Evolutionary conservation across 2,113 vertebrate genomes (phyloP).

Genomic region (Microcebus tavaratra): DNA sequence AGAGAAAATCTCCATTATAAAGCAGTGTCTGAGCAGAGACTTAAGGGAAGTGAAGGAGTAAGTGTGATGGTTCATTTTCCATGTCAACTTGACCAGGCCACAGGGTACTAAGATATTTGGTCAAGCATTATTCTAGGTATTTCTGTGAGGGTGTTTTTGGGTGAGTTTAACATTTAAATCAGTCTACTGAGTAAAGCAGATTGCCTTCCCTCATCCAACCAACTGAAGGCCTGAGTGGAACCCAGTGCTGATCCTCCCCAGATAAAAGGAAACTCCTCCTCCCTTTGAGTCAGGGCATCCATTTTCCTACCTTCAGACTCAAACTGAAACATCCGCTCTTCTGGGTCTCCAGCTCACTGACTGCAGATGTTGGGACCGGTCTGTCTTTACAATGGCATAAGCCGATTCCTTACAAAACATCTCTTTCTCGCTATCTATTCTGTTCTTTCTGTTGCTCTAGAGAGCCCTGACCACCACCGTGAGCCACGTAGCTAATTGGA

Average conservation of each 20-base stretch:
- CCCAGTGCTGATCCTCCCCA: not conserved
- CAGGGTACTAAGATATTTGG: not conserved
- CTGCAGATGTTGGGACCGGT: not conserved
- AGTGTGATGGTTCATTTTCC: not conserved
- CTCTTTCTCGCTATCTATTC: not conserved
- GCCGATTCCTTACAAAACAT: not conserved
- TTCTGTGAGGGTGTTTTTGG: not conserved
- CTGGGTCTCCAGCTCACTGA: not conserved
- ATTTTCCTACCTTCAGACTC: not conserved
- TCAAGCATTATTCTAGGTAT: not conserved
- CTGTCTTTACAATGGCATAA: not conserved
- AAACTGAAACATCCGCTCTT: not conserved
- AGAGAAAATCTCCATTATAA: not conserved
- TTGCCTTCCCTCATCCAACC: not conserved
- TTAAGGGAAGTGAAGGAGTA: not conserved
- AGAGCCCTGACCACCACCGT: not conserved
- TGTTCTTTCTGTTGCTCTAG: not conserved
- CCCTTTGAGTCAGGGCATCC: not conserved
- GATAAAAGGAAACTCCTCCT: not conserved
- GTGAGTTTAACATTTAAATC: not conserved
- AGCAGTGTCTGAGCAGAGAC: not conserved
- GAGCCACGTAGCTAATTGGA: not conserved
- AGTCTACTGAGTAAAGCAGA: not conserved
- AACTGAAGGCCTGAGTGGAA: not conserved
- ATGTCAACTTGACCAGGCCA: not conserved